A percentile compares a stretch with the other conserved stretches of the same genome.
Conservation (phyloP, 2,888 invertebrate species). For the Plebejus anna region DNA sequence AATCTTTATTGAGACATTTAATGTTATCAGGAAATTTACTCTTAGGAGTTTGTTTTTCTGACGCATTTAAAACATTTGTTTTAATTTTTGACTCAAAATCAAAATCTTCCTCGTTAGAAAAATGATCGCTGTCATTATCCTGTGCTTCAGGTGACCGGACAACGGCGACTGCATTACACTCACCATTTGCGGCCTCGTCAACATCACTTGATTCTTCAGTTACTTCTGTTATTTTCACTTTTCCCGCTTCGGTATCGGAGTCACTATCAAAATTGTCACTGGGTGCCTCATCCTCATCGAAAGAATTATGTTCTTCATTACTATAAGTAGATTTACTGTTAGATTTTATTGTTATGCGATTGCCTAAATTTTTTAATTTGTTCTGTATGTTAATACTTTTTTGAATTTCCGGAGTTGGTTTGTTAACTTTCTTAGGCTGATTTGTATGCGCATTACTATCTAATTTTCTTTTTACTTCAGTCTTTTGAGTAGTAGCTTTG, state of each 20-base stretch:
- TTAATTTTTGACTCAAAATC: conserved; percentile 50
- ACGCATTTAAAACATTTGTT: conserved; percentile 43
- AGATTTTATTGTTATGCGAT: conserved; percentile 63
- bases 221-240: conserved; percentile 60
- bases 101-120: conserved; percentile 43
- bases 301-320: conserved; percentile 37
- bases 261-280: conserved; percentile 42
- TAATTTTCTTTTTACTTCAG: conserved; percentile 28
- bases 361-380: conserved; percentile 57
- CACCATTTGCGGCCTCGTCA: conserved; percentile 42
- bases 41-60: conserved; percentile 32
- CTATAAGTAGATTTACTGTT: conserved; percentile 49
- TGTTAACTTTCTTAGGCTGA: conserved; percentile 35
- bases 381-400: conserved; percentile 49
- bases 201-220: conserved; percentile 47
- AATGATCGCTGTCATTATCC: conserved; percentile 48
- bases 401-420: conserved; percentile 39
- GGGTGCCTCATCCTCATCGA: conserved; percentile 36
- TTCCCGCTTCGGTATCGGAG: conserved; percentile 47
- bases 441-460: conserved; percentile 27
- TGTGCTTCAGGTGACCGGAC: conserved; percentile 56
- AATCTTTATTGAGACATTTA: conserved; percentile 54
- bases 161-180: conserved; percentile 43
- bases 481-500: conserved; percentile 48
- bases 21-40: conserved; percentile 48